Evolutionary conservation across 2,113 vertebrate genomes (phyloP).

Genomic region (Bos javanicus): DNA sequence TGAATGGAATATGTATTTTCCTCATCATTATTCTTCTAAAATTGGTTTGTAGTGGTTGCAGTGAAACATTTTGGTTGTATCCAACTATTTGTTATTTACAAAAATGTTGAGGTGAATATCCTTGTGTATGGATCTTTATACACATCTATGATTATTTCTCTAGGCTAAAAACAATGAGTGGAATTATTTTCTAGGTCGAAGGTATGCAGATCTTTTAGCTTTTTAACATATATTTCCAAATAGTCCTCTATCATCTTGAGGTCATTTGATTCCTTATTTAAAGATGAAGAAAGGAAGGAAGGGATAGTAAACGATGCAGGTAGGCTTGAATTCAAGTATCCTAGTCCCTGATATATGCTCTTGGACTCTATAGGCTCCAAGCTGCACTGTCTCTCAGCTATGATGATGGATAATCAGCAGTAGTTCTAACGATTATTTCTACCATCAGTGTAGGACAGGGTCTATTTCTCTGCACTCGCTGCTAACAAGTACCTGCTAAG

Average conservation of each 20-base stretch:
- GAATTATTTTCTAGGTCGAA: slow-evolving; percentile 22
- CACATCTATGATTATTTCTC: not conserved
- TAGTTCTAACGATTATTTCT: not conserved
- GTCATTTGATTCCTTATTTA: not conserved
- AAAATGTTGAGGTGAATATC: not conserved
- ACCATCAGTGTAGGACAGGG: not conserved
- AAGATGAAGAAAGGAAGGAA: not conserved
- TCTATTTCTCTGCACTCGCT: not conserved
- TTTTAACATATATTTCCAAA: slow-evolving; percentile 3
- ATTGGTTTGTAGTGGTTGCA: not conserved
- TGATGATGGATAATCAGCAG: not conserved
- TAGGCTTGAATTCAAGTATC: not conserved
- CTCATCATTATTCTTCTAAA: not conserved
- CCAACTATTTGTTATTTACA: not conserved
- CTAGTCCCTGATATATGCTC: not conserved
- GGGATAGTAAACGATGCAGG: not conserved
- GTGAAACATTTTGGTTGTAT: not conserved
- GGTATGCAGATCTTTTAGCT: not conserved
- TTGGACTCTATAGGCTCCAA: not conserved
- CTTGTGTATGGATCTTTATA: not conserved
- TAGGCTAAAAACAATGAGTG: not conserved
- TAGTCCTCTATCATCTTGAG: not conserved
- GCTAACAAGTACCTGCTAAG: not conserved
- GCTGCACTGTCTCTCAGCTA: not conserved
- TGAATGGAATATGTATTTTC: not conserved